Conservation (phyloP, 2,797 vertebrate genomes). For the Neostethus bicornis region DNA sequence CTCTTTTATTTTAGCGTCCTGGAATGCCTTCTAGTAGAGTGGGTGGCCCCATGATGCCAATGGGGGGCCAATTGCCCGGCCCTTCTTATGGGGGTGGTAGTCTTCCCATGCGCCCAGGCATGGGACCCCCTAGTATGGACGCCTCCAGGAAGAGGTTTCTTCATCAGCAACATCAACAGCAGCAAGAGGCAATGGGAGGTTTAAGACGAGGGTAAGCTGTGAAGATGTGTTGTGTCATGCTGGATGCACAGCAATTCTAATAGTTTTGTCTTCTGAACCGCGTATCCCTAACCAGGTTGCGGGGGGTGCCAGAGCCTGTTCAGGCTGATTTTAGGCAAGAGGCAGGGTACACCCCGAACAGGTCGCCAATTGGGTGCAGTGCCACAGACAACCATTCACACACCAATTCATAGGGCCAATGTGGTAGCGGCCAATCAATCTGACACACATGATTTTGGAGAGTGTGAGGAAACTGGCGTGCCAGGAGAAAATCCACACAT, state of each 20-base stretch:
- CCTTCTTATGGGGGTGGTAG: slow-evolving; percentile 85
- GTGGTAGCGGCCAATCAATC: too few species aligned
- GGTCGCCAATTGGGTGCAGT: too few species aligned
- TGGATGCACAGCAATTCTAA: background rate
- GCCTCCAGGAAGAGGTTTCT: slow-evolving; percentile 91
- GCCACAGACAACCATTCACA: too few species aligned
- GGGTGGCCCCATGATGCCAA: slow-evolving; percentile 85
- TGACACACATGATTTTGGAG: too few species aligned
- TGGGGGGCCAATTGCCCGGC: slow-evolving; percentile 88
- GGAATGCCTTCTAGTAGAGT: slow-evolving; percentile 85
- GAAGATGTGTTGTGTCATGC: slow-evolving; percentile 21
- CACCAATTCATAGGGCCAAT: too few species aligned
- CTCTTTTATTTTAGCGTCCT: slow-evolving; percentile 75
- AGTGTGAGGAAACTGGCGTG: too few species aligned
- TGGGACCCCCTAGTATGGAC: slow-evolving; percentile 90
- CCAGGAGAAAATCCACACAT: too few species aligned
- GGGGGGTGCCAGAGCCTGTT: too few species aligned
- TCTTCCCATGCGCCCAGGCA: slow-evolving; percentile 86
- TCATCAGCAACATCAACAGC: slow-evolving; percentile 85
- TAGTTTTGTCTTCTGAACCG: too few species aligned
- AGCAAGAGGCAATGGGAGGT: slow-evolving; percentile 83
- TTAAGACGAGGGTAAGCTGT: slow-evolving; percentile 88
- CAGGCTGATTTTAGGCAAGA: too few species aligned
- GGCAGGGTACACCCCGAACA: too few species aligned
- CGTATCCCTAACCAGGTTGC: too few species aligned